These are phyloP conservation scores for Gonatopus flavifemur DNA, from an alignment of 1,140 invertebrate species.

Conservation along the genomic window DNA sequence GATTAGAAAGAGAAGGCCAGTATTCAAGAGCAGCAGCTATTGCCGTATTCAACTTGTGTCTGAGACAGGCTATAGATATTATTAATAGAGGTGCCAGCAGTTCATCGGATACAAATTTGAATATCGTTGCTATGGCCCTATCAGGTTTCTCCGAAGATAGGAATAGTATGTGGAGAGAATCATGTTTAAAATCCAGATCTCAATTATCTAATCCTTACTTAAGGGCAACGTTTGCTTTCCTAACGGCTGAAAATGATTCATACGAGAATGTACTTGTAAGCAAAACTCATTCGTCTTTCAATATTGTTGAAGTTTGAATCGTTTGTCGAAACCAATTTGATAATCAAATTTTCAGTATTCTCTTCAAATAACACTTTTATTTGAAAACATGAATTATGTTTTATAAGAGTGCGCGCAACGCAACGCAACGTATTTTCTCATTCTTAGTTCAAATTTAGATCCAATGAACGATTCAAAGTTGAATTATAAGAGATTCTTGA, in stretches of 20 bases:
- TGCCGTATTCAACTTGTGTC: conserved; percentile 85
- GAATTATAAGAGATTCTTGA: no score
- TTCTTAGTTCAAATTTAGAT: no score
- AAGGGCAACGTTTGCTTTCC: conserved; percentile 87
- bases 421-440: no score
- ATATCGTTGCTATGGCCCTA: conserved; percentile 87
- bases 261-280: conserved; percentile 81
- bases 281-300: no score
- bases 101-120: conserved; percentile 47
- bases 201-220: conserved; percentile 87
- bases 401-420: no score
- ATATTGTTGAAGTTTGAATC: no score
- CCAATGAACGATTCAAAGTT: no score
- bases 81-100: conserved; percentile 69
- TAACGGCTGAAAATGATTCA: conserved; percentile 78
- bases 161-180: conserved; percentile 80
- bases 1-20: conserved; percentile 64
- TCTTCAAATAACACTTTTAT: background rate
- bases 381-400: background rate
- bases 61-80: conserved; percentile 82
- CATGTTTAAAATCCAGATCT: conserved; percentile 69
- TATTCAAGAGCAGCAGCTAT: conserved; percentile 87
- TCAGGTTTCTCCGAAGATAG: conserved; percentile 84
- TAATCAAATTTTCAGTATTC: no score
- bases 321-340: no score